Evolutionary conservation across 2,797 vertebrate genomes (phyloP).

Genomic region (Columba guinea): DNA sequence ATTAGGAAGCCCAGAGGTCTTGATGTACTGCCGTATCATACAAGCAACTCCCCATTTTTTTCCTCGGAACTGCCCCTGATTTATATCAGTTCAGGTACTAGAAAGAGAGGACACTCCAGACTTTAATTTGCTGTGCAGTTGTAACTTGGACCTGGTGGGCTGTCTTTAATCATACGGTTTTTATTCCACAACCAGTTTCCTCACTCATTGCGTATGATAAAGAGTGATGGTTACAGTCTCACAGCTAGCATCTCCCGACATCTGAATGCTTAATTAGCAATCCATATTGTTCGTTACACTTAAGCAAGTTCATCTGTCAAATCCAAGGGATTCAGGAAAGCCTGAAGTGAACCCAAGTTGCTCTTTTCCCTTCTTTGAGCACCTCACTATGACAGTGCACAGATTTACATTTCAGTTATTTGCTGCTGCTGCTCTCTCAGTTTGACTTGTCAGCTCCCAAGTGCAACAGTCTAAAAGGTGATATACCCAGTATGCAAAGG

Average conservation of each 20-base stretch:
- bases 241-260: neutral
- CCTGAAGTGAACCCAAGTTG: neutral
- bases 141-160: neutral
- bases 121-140: neutral
- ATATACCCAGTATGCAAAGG: neutral
- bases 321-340: neutral
- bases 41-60: neutral
- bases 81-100: neutral
- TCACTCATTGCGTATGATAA: neutral
- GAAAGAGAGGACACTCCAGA: neutral
- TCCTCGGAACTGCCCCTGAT: neutral
- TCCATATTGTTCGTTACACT: neutral
- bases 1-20: neutral
- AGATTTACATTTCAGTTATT: neutral
- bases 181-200: neutral
- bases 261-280: neutral
- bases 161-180: neutral
- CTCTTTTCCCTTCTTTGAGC: neutral
- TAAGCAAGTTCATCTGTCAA: neutral
- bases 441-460: neutral
- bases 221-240: neutral
- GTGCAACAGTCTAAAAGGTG: neutral
- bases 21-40: neutral
- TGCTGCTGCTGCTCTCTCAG: neutral
- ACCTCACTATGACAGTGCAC: neutral